Percentiles rank a stretch among this genome's conserved stretches.
These are phyloP conservation scores for Pteropus alecto DNA, from an alignment of 2,113 vertebrate genomes.

Conservation along the genomic window DNA sequence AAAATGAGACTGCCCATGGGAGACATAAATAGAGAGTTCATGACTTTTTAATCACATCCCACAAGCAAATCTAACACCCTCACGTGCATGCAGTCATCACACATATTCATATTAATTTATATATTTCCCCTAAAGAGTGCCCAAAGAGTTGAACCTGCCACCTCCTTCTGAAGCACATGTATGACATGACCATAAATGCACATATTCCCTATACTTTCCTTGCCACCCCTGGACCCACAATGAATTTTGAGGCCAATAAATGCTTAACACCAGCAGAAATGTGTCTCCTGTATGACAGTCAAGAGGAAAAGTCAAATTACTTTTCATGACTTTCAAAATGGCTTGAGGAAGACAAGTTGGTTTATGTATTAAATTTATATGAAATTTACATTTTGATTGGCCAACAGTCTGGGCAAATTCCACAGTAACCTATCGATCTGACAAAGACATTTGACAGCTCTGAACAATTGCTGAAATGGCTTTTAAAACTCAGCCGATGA, in stretches of 20 bases:
- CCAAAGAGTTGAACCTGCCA: neutral
- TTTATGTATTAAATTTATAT: conserved; percentile 82
- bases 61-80: neutral
- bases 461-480: conserved; percentile 81
- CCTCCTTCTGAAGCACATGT: neutral
- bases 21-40: neutral
- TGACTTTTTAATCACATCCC: conserved; percentile 14
- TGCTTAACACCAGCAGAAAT: conserved; percentile 58
- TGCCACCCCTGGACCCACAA: neutral
- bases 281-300: conserved; percentile 64
- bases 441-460: conserved; percentile 82
- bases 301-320: conserved; percentile 74
- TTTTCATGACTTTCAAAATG: conserved; percentile 82
- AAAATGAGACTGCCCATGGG: neutral
- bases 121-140: neutral
- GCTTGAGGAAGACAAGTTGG: conserved; percentile 79
- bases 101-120: neutral
- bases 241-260: conserved; percentile 6
- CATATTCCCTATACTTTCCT: neutral
- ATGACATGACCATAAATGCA: neutral
- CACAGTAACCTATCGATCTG: conserved; percentile 80
- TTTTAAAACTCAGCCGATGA: conserved; percentile 79
- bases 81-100: neutral
- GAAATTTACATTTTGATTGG: conserved; percentile 86
- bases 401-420: conserved; percentile 78